Percentiles rank a stretch among this genome's conserved stretches.
phyloP scores from a whole-genome alignment of 2,888 invertebrate species.

The Noctua pronuba region DNA sequence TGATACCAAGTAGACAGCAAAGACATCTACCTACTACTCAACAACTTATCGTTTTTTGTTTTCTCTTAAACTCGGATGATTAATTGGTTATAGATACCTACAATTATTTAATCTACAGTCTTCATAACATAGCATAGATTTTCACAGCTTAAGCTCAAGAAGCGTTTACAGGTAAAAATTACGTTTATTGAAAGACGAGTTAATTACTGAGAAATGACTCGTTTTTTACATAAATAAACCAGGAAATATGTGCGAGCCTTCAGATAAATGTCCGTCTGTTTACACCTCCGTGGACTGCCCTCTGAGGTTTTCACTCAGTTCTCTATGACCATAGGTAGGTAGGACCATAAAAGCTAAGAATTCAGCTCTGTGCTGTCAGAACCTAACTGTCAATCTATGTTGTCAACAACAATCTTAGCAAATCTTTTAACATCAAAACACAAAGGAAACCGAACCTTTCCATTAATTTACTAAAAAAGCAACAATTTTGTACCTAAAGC shows the following conservation, averaged over 20 bases:
- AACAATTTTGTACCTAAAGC: slow-evolving; percentile 58
- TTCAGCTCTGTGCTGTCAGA: background rate
- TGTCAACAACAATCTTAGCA: background rate
- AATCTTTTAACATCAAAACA: background rate
- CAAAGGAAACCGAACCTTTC: background rate
- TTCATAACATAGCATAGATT: background rate
- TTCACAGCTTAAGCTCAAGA: background rate
- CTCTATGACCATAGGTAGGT: too few relatives aligned
- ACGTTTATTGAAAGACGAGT: background rate
- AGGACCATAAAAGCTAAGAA: background rate
- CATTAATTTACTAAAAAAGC: slow-evolving; percentile 12
- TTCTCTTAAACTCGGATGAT: background rate
- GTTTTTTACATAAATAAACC: background rate
- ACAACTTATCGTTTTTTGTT: background rate
- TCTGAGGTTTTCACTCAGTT: background rate
- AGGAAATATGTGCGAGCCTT: background rate
- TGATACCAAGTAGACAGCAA: background rate
- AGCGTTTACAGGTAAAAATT: background rate
- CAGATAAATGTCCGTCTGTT: too few relatives aligned
- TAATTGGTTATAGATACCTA: background rate
- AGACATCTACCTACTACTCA: background rate
- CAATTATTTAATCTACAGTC: background rate
- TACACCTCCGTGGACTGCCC: background rate
- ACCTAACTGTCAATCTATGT: background rate
- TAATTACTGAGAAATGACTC: background rate